Conservation (phyloP, 2,113 vertebrate genomes). For the Myrmecobius fasciatus region DNA sequence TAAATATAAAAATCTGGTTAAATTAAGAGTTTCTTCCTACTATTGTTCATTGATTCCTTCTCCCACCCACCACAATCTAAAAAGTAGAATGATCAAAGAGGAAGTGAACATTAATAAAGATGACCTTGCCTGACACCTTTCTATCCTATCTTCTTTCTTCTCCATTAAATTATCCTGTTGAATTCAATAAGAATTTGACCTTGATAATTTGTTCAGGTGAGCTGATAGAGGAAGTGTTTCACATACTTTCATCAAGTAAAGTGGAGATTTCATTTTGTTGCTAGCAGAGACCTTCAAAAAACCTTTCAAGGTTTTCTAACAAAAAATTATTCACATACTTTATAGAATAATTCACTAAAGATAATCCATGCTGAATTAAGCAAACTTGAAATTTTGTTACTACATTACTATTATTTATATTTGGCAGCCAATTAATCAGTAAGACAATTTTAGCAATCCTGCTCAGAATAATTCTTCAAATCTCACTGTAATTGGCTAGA, state of each 20-base stretch:
- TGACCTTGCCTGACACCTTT: background rate
- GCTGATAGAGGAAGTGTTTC: constrained; percentile 37
- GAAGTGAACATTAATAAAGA: background rate
- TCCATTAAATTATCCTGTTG: constrained; percentile 6
- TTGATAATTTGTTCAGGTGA: constrained; percentile 47
- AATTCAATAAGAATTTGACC: background rate
- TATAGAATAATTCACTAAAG: constrained; percentile 49
- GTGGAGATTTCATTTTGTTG: background rate
- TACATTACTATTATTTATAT: constrained; percentile 43
- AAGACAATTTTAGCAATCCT: background rate
- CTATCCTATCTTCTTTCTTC: background rate
- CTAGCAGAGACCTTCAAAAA: constrained; percentile 23
- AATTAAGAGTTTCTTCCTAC: background rate
- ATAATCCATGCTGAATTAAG: constrained; percentile 65
- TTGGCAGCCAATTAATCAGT: constrained; percentile 50
- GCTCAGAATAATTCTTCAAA: background rate
- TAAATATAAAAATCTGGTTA: background rate
- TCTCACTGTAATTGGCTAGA: background rate
- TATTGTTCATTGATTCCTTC: background rate
- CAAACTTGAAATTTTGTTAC: constrained; percentile 27
- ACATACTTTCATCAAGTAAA: background rate
- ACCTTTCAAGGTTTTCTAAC: constrained; percentile 38
- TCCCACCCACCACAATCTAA: background rate
- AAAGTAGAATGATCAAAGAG: background rate
- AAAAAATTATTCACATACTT: constrained; percentile 36